phyloP scores from a whole-genome alignment of 1,140 invertebrate species.

The Ptiloglossa arizonensis region DNA sequence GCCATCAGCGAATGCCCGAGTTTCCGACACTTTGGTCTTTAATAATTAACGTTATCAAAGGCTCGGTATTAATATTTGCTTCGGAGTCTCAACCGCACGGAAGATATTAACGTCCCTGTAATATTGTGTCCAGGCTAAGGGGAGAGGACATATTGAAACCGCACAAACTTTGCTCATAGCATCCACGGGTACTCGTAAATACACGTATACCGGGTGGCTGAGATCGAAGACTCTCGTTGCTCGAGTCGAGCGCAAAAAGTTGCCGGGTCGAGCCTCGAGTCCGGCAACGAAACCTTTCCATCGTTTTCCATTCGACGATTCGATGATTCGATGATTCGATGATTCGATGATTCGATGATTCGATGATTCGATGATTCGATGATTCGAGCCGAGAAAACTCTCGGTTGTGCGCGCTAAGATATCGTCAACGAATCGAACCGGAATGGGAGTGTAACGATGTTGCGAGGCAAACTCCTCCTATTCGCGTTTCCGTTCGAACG shows the following conservation, averaged over 20 bases:
- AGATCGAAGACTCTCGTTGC: constrained; percentile 35
- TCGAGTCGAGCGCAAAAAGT: neutral
- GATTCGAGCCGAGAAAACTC: no score
- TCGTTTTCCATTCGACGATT: no score
- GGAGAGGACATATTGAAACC: constrained; percentile 74
- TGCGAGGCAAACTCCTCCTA: no score
- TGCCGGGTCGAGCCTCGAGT: neutral
- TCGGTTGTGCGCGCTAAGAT: no score
- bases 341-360: no score
- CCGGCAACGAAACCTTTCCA: no score
- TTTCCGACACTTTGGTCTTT: constrained; percentile 54
- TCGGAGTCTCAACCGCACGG: constrained; percentile 65
- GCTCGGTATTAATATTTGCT: constrained; percentile 70
- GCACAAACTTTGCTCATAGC: constrained; percentile 75
- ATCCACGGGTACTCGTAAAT: constrained; percentile 64
- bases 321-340: no score
- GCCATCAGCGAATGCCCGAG: constrained; percentile 23
- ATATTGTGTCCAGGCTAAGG: constrained; percentile 72
- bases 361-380: no score
- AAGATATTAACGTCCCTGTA: constrained; percentile 74
- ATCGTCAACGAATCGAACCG: no score
- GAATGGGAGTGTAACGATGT: no score
- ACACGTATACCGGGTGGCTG: constrained; percentile 61
- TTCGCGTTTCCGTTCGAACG: no score
- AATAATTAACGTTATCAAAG: constrained; percentile 71